phyloP scores from a whole-genome alignment of 2,797 vertebrate species.

The Tapirus indicus region DNA sequence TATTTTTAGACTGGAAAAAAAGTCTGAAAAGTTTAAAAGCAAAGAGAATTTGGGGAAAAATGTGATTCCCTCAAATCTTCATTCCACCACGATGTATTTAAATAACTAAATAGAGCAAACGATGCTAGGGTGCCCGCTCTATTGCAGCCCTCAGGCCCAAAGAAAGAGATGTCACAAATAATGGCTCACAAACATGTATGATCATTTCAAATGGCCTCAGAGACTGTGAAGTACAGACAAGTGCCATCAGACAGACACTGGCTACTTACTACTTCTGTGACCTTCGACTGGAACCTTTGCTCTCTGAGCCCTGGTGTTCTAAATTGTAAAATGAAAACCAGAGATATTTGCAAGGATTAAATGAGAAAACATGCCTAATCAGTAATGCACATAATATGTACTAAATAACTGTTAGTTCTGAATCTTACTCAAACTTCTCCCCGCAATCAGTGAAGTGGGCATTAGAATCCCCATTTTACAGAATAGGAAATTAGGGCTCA shows the following conservation, averaged over 20 bases:
- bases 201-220: background rate
- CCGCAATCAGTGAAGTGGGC: background rate
- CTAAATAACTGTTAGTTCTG: background rate
- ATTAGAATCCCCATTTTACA: background rate
- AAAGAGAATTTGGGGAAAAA: background rate
- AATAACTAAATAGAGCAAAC: slow-evolving; percentile 15
- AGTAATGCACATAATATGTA: background rate
- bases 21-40: background rate
- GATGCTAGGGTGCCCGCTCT: background rate
- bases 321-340: background rate
- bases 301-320: background rate
- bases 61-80: background rate
- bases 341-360: background rate
- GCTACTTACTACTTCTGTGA: background rate
- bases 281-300: background rate
- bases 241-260: background rate
- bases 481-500: background rate
- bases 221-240: background rate
- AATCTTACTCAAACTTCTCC: background rate
- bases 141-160: background rate
- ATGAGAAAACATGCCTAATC: background rate
- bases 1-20: background rate
- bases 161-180: background rate
- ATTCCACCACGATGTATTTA: background rate
- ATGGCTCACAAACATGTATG: background rate